These are phyloP conservation scores for Orthosia gothica DNA, from an alignment of 2,888 invertebrate genomes.

Conservation along the genomic window DNA sequence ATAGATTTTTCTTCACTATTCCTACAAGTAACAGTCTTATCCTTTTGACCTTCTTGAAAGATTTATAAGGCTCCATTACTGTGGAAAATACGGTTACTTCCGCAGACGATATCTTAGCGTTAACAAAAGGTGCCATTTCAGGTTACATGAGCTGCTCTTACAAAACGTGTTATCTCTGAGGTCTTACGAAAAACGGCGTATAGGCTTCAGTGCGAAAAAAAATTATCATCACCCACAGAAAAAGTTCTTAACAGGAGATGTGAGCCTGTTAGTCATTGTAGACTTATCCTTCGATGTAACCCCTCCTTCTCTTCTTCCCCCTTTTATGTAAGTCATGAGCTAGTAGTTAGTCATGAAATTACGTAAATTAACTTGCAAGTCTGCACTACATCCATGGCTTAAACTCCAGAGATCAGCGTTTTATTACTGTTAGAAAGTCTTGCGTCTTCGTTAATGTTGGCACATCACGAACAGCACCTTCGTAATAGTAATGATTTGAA, in stretches of 20 bases:
- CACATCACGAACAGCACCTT: constrained; percentile 66
- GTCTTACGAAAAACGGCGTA: constrained; percentile 28
- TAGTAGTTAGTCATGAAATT: background rate
- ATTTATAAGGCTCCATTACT: constrained; percentile 64
- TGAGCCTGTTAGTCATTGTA: constrained; percentile 12
- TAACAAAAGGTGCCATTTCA: constrained; percentile 57
- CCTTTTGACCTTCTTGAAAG: constrained; percentile 55
- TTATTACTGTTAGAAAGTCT: constrained; percentile 36
- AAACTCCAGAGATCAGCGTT: constrained; percentile 29
- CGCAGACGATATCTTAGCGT: constrained; percentile 55
- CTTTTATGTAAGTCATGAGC: background rate
- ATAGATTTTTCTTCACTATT: background rate
- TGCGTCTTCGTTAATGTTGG: constrained; percentile 57
- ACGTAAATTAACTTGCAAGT: constrained; percentile 15
- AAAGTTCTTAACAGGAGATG: background rate
- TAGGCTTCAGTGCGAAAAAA: constrained; percentile 34
- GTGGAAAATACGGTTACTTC: constrained; percentile 64
- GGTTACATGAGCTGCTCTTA: constrained; percentile 45
- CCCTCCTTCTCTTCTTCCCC: background rate
- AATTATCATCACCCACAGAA: constrained; percentile 22
- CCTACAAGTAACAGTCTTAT: constrained; percentile 4
- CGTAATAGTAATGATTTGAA: constrained; percentile 63
- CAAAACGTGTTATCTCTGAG: constrained; percentile 50
- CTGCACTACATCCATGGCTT: constrained; percentile 18
- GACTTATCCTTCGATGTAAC: constrained; percentile 1